These are phyloP conservation scores for Halichoeres trimaculatus DNA, from an alignment of 2,113 vertebrate genomes.

Conservation along the genomic window DNA sequence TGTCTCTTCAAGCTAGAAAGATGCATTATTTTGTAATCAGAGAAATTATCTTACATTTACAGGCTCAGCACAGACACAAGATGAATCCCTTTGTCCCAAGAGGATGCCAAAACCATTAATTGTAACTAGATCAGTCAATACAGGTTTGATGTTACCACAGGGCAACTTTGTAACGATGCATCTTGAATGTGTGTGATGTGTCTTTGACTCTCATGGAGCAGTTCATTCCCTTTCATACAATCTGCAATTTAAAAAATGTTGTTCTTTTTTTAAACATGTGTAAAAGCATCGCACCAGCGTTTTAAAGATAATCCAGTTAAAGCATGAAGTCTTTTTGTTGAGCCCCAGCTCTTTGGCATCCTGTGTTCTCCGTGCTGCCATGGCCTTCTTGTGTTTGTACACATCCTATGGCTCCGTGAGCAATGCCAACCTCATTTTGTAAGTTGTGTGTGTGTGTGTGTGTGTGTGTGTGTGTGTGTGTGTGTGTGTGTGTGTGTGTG, in stretches of 20 bases:
- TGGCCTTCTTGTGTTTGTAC: constrained; percentile 22
- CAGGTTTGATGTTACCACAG: neutral
- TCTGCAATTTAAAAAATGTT: neutral
- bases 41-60: no score
- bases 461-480: no score
- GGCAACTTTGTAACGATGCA: no score
- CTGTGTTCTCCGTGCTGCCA: constrained; percentile 22
- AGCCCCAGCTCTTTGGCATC: constrained; percentile 14
- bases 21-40: no score
- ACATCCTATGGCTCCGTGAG: constrained; percentile 46
- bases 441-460: neutral
- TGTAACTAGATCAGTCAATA: neutral
- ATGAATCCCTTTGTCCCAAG: no score
- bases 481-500: constrained; percentile 10
- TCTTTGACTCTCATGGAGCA: neutral
- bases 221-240: neutral
- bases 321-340: constrained; percentile 11
- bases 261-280: neutral
- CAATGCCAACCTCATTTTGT: constrained; percentile 42
- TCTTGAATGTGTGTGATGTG: no score
- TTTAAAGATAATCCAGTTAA: constrained; percentile 1
- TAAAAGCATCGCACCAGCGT: constrained; percentile 8
- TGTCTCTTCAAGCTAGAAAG: no score
- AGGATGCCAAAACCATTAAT: no score
- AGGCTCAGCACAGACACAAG: no score